phyloP scores from a whole-genome alignment of 2,888 invertebrate species.

The Cantharis lateralis region DNA sequence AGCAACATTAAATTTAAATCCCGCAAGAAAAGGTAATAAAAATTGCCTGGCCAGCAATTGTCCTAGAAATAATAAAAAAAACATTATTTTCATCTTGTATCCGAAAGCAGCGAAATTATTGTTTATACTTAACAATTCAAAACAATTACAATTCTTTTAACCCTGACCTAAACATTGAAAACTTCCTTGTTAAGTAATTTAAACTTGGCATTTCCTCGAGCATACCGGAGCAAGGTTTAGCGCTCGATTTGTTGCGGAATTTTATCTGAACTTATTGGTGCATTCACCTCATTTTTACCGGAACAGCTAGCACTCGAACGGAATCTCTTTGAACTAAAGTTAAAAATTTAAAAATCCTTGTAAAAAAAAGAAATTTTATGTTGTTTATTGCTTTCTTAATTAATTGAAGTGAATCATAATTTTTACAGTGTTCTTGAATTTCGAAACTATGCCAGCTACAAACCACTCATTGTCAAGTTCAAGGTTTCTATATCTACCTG shows the following conservation, averaged over 20 bases:
- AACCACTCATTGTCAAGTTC: conserved; percentile 26
- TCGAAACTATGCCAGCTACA: conserved; percentile 7
- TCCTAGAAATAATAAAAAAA: conserved; percentile 7
- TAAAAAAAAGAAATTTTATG: not conserved
- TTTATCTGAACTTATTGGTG: not conserved
- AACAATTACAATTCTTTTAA: not conserved
- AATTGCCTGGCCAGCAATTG: conserved; percentile 69
- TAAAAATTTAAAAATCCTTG: no score
- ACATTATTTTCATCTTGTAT: no score
- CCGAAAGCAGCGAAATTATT: not conserved
- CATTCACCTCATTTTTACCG: not conserved
- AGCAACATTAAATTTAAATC: conserved; percentile 78
- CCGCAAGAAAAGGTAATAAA: conserved; percentile 76
- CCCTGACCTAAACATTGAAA: not conserved
- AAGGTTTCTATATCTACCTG: conserved; percentile 58
- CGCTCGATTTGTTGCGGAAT: not conserved
- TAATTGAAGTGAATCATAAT: not conserved
- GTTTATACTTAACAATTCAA: not conserved
- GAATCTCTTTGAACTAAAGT: not conserved
- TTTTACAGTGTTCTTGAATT: not conserved
- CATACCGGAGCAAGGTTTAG: not conserved
- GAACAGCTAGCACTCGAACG: not conserved
- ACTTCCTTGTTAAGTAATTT: not conserved
- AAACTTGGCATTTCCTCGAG: not conserved
- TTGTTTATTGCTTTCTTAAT: no score